Base-by-base conservation (phyloP, 2,113 vertebrate species). In the Equus przewalskii region DNA sequence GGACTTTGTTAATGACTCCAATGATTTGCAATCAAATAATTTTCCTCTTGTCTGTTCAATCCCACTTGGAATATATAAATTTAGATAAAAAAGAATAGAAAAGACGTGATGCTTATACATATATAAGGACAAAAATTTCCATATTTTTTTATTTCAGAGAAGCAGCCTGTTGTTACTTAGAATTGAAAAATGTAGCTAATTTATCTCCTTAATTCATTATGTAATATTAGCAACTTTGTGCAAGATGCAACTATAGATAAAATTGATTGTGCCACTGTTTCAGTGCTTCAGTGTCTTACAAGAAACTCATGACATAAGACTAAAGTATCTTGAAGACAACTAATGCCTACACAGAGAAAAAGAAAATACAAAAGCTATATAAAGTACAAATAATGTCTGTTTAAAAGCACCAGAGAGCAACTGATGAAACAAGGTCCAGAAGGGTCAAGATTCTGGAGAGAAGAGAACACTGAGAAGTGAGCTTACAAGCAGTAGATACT, bases 21-120 rank as follows among this genome's bases (percentile, higher is more conserved):
- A 67, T 83, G 30, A 51, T 95, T 92, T 75, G 58, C 19, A 94
- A 51, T 91, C 62, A 95, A 96, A 88, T 94, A 46, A 58, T 72
- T 78, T 96, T 88, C 65, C 22, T 96, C 54, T 87, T 88, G 41
- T 36, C 75, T 44, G 90, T 65, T 95, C 28, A 79, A 56, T 88
- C 83, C 18, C 54, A 94, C 18, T 82, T 69, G 22, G 36, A 94
- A 84, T 75, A 88, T 64, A 56, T 33, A 95, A 95, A 87, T 83
- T 80, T 80, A 91, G 12, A 49, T 46, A 7, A 6, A 72, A 76
- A 62, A 79, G 82, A 92, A 60, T 24, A 85, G 26, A 91, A 95
- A 72, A 18, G 5, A 46, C 46, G 13, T 7, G 46, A 88, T 79
- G 36, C 44, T 12, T 79, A 65, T 26, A 46, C 24, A 67, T 24